Conservation (phyloP, 2,113 vertebrate genomes). For the Pipa parva region DNA sequence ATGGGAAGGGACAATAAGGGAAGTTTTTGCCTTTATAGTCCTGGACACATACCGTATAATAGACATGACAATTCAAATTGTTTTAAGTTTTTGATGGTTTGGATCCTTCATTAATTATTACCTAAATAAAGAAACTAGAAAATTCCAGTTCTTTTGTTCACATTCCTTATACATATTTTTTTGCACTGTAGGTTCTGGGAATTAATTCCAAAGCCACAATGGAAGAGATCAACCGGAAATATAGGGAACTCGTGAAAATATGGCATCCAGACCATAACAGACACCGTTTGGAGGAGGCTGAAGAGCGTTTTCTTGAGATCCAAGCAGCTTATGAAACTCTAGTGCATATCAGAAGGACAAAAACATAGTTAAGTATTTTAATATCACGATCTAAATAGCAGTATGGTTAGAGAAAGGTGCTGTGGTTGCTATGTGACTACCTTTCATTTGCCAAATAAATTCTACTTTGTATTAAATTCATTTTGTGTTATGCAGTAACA, state of each 20-base stretch:
- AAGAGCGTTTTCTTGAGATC: slow-evolving; percentile 76
- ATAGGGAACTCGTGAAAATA: slow-evolving; percentile 72
- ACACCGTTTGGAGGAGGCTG: slow-evolving; percentile 62
- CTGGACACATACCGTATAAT: no score
- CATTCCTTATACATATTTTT: not conserved
- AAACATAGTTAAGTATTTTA: not conserved
- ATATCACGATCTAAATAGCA: no score
- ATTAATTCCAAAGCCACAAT: slow-evolving; percentile 60
- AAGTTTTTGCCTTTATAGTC: no score
- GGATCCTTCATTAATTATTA: no score
- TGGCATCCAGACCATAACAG: slow-evolving; percentile 88
- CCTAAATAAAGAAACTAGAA: not conserved
- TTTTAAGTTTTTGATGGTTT: no score
- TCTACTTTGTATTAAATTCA: no score
- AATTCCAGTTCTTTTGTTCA: not conserved
- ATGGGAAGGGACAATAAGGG: no score
- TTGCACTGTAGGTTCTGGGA: slow-evolving; percentile 67
- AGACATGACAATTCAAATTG: no score
- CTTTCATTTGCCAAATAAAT: no score
- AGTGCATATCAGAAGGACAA: slow-evolving; percentile 40
- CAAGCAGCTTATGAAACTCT: slow-evolving; percentile 78
- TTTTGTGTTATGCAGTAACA: no score
- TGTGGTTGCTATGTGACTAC: no score
- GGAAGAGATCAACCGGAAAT: slow-evolving; percentile 74
- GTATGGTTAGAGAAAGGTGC: no score